These are phyloP conservation scores for Clupea harengus DNA, from an alignment of 2,113 vertebrate genomes.

Conservation along the genomic window DNA sequence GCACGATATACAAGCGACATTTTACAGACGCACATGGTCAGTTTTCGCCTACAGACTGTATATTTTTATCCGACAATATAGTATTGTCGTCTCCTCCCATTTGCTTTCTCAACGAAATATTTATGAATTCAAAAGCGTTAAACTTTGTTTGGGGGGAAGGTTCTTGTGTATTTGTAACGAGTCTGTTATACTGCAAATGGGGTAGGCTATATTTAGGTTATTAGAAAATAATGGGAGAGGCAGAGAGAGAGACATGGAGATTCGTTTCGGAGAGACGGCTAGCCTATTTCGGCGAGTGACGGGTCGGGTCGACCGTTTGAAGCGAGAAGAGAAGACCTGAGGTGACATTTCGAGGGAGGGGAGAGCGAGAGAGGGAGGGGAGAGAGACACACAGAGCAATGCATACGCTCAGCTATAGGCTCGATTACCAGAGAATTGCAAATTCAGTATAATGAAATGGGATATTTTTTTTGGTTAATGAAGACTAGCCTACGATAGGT, in stretches of 20 bases:
- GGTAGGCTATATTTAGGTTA: not conserved
- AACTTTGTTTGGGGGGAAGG: not conserved
- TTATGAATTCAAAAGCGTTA: not conserved
- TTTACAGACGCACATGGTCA: not conserved
- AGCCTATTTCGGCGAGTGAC: not conserved
- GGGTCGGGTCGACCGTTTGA: constrained; percentile 4
- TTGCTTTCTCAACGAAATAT: not conserved
- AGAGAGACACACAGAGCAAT: not conserved
- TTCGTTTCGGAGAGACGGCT: not conserved
- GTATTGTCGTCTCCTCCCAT: not conserved
- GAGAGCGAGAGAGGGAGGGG: not conserved
- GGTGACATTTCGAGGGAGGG: not conserved
- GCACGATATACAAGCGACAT: not conserved
- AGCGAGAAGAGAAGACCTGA: not conserved
- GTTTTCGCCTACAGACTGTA: not conserved
- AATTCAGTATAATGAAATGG: not conserved
- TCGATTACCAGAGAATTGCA: not conserved
- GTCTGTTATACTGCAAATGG: not conserved
- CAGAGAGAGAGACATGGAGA: not conserved
- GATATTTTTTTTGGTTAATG: not conserved
- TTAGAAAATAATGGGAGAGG: not conserved
- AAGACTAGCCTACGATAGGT: not conserved
- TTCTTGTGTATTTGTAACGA: not conserved
- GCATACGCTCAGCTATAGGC: not conserved
- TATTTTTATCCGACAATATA: not conserved